phyloP scores from a whole-genome alignment of 2,797 vertebrate genomes.

The Anabacerthia variegaticeps region DNA sequence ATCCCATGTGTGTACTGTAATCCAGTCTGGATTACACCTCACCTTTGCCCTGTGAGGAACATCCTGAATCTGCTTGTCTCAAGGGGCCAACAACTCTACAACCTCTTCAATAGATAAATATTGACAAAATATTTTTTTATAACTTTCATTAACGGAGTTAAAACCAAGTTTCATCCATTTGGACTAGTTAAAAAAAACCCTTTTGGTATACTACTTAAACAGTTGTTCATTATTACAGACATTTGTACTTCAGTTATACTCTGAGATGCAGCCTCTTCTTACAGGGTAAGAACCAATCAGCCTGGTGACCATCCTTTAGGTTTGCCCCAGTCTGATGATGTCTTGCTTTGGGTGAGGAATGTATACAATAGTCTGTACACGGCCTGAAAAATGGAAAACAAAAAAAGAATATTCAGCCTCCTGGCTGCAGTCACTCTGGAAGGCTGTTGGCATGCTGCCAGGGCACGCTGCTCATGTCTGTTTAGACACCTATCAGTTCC shows the following conservation, averaged over 20 bases:
- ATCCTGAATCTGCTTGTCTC: background rate
- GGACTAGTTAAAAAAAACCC: background rate
- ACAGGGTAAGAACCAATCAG: background rate
- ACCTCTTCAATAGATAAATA: background rate
- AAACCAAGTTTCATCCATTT: background rate
- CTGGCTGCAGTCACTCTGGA: background rate
- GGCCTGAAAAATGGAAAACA: background rate
- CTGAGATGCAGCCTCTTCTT: background rate
- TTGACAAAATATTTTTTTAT: background rate
- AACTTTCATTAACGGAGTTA: background rate
- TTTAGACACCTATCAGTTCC: background rate
- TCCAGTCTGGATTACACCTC: background rate
- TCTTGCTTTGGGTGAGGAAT: background rate
- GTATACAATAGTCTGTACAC: background rate
- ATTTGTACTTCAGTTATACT: background rate
- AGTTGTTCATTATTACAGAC: background rate
- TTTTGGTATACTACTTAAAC: background rate
- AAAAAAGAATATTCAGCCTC: background rate
- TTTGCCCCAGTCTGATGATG: background rate
- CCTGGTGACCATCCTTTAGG: background rate
- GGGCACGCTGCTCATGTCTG: background rate
- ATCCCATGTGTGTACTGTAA: fast-evolving
- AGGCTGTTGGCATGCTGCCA: background rate
- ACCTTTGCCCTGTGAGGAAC: background rate
- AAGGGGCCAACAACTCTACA: background rate